phyloP scores from a whole-genome alignment of 2,113 vertebrate genomes.

The Tyto alba region DNA sequence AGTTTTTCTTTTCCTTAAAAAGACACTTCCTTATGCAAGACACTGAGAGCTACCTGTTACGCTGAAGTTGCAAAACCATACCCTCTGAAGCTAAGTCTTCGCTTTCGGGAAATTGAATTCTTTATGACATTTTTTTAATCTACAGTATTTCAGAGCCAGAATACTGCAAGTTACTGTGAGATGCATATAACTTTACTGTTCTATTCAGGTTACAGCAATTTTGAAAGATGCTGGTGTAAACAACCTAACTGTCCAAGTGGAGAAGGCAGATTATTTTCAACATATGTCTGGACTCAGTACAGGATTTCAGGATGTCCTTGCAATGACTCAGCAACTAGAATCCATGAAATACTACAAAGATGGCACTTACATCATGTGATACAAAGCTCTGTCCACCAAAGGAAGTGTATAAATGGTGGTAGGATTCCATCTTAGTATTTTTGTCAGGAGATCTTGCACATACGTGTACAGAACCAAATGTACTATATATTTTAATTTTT shows the following conservation, averaged over 20 bases:
- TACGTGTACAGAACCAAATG: conserved; percentile 64
- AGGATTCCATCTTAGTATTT: conserved; percentile 17
- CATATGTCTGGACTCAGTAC: conserved; percentile 97
- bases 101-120: background rate
- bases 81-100: background rate
- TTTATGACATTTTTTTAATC: background rate
- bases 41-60: background rate
- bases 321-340: conserved; percentile 95
- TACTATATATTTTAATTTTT: conserved; percentile 60
- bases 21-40: background rate
- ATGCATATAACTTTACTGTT: background rate
- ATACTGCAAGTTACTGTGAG: background rate
- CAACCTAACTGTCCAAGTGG: conserved; percentile 94
- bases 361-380: conserved; percentile 93
- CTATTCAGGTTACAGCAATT: conserved; percentile 84
- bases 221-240: conserved; percentile 95
- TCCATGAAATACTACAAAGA: conserved; percentile 91
- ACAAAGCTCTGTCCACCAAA: background rate
- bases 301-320: conserved; percentile 92
- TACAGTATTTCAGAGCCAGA: background rate
- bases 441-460: conserved; percentile 50
- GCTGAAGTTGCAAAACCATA: background rate
- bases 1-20: background rate
- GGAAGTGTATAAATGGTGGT: background rate
- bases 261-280: conserved; percentile 98